These are phyloP conservation scores for Tyto alba DNA, from an alignment of 2,113 vertebrate species.

Conservation along the genomic window DNA sequence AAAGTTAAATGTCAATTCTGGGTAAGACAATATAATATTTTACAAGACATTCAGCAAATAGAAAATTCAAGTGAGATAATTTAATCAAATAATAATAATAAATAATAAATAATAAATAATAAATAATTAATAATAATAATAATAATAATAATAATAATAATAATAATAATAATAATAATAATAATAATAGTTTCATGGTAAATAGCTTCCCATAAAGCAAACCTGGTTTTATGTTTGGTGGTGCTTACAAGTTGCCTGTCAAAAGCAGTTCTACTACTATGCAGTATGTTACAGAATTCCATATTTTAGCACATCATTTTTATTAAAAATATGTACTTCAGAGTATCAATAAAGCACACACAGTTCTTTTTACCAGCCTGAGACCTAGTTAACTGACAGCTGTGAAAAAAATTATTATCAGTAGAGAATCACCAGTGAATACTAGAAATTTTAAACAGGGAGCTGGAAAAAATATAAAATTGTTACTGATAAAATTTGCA, in stretches of 20 bases:
- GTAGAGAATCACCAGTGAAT: neutral
- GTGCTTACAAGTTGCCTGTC: neutral
- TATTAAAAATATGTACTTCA: neutral
- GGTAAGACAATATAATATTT: neutral
- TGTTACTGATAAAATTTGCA: neutral
- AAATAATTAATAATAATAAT: too few species aligned
- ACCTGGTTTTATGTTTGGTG: neutral
- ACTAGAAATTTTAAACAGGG: neutral
- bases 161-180: neutral
- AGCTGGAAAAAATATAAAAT: neutral
- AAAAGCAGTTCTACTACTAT: neutral
- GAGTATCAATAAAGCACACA: neutral
- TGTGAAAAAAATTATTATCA: neutral
- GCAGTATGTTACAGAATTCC: neutral
- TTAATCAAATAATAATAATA: neutral
- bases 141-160: neutral
- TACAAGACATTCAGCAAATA: neutral
- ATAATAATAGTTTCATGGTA: neutral
- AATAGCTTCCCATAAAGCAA: neutral
- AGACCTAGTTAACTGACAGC: neutral
- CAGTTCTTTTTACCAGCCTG: neutral
- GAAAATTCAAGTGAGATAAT: neutral
- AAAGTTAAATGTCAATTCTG: accelerated
- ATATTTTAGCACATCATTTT: neutral
- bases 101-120: too few species aligned